Conservation (phyloP, 1,140 invertebrate species). For the Colletes gigas region DNA sequence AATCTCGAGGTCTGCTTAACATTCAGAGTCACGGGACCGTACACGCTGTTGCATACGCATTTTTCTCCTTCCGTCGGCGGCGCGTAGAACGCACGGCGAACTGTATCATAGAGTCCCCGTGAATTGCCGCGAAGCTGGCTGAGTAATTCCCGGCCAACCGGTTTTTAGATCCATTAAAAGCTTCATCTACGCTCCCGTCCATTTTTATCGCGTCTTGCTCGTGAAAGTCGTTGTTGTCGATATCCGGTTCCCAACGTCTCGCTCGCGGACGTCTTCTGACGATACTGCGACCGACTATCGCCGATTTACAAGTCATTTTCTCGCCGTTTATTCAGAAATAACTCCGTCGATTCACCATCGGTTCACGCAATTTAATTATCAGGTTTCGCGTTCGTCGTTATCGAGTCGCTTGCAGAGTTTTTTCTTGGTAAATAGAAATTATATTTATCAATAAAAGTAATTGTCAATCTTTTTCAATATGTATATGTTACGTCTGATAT, state of each 20-base stretch:
- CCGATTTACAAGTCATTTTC: neutral
- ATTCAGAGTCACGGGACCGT: conserved; percentile 36
- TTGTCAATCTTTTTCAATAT: no score
- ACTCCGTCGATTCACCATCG: no score
- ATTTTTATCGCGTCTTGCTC: conserved; percentile 22
- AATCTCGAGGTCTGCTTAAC: conserved; percentile 55
- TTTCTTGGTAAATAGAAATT: no score
- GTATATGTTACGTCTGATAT: no score
- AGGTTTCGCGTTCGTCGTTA: no score
- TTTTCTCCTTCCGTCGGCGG: neutral
- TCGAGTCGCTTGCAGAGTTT: no score
- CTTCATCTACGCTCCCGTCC: conserved; percentile 38
- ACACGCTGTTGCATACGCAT: conserved; percentile 1
- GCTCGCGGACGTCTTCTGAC: neutral
- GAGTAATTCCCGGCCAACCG: conserved; percentile 55
- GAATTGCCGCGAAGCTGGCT: conserved; percentile 34
- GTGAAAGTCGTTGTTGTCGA: conserved; percentile 19
- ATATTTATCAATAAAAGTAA: no score
- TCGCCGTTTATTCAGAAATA: neutral
- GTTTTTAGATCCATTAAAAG: conserved; percentile 59
- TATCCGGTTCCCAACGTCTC: neutral
- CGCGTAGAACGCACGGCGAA: conserved; percentile 18
- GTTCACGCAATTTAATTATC: no score
- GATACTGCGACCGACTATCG: neutral
- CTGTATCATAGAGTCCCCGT: conserved; percentile 34